Base-by-base conservation (phyloP, 2,113 vertebrate species). In the Carassius carassius region DNA sequence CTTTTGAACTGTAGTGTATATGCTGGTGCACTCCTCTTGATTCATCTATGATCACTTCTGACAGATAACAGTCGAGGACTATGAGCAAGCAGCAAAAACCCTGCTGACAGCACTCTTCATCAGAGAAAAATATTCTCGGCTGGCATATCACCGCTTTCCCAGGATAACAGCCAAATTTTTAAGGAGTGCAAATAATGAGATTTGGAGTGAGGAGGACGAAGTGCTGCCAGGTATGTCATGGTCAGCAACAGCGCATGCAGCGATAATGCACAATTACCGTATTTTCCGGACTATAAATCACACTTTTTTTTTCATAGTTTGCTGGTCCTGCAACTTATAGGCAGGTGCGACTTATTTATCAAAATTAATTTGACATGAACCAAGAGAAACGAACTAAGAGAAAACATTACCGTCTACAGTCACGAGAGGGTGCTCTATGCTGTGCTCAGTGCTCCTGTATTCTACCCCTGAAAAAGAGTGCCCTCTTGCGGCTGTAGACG, bases 31-130 rank as follows among this genome's bases (percentile, higher is more conserved):
- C 17, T 10, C 17, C 12, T 19, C 2, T 78, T 0, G 4, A 29
- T 72, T 35, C 0, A 35, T 78, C 11, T 81, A 7, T 37, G 78
- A 25, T 25, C 82, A 17, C 11, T 90, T 79, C 83, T 87, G 91
- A 9, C 92, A 99, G 98, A 94, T 99, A 89, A 98, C 97, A 0
- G 95, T 99, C 25, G 98, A 99, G 86, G 97, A 99, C 91, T 99
- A 99, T 29, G 97, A 98, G 87, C 96, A 97, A 90, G 97, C 98
- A 9, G 95, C 97, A 49, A 94, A 95, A 76, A 95, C 94, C 83
- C 94, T 99, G 79, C 94, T 97, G 25, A 96, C 94, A 80, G 98
- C 98, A 47, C 92, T 99, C 32, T 90, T 95, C 82, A 99, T 99
- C 90, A 93, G 98, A 83, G 97, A 99, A 91, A 99, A 99, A 87